Conservation (phyloP, 1,140 invertebrate genomes). For the Lepidotrigona ventralis region DNA sequence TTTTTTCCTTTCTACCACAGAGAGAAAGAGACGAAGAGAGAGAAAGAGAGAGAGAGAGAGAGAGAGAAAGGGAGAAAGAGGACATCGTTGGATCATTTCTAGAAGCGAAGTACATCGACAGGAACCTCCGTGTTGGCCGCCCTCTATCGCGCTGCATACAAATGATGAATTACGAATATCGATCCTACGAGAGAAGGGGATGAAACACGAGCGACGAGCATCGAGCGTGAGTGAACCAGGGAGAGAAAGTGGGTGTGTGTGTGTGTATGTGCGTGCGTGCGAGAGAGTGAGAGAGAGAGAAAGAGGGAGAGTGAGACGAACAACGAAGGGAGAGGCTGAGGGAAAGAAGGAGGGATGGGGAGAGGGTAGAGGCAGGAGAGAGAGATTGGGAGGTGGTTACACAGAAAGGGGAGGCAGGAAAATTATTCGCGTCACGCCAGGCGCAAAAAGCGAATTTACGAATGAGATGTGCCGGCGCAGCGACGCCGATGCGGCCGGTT, state of each 20-base stretch:
- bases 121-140: slow-evolving; percentile 61
- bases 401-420: slow-evolving; percentile 54
- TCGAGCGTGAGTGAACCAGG: slow-evolving; percentile 10
- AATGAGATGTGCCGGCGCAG: slow-evolving; percentile 67
- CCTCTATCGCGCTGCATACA: slow-evolving; percentile 76
- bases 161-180: slow-evolving; percentile 80
- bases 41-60: neutral
- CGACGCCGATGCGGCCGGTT: slow-evolving; percentile 59
- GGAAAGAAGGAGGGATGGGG: neutral
- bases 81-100: slow-evolving; percentile 65
- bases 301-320: neutral
- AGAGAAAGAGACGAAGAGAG: neutral
- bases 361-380: neutral
- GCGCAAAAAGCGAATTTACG: slow-evolving; percentile 70
- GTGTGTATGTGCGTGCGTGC: neutral
- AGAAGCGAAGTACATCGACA: slow-evolving; percentile 54
- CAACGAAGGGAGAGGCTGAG: neutral
- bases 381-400: slow-evolving; percentile 18
- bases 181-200: slow-evolving; percentile 65
- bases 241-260: neutral
- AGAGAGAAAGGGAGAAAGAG: neutral
- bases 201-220: slow-evolving; percentile 22
- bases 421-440: slow-evolving; percentile 71
- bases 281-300: neutral
- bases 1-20: neutral